Evolutionary conservation across 1,140 invertebrate species (phyloP).

Genomic region (Formica selysi): DNA sequence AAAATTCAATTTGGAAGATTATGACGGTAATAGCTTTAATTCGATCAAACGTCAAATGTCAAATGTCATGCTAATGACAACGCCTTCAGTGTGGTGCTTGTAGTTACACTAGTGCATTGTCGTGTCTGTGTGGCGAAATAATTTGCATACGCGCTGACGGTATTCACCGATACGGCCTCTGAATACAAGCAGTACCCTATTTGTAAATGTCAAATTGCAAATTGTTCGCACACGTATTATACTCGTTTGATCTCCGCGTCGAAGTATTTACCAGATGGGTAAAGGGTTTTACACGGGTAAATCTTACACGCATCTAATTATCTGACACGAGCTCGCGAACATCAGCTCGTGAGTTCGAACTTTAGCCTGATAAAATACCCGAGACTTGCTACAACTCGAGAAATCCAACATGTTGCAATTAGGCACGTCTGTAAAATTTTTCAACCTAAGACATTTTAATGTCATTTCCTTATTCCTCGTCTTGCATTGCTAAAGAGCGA

Average conservation of each 20-base stretch:
- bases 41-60: constrained; percentile 25
- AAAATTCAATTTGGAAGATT: neutral
- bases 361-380: constrained; percentile 36
- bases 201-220: constrained; percentile 81
- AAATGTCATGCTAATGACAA: constrained; percentile 14
- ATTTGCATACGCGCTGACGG: constrained; percentile 79
- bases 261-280: constrained; percentile 47
- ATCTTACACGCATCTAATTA: constrained; percentile 69
- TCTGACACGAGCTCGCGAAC: constrained; percentile 45
- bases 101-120: constrained; percentile 77
- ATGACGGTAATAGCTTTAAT: neutral
- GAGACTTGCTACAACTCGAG: neutral
- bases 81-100: constrained; percentile 71
- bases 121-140: constrained; percentile 76
- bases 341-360: constrained; percentile 45
- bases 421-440: constrained; percentile 4
- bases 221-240: constrained; percentile 70
- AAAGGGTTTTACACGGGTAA: constrained; percentile 22
- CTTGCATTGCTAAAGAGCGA: neutral
- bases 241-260: constrained; percentile 50
- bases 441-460: neutral
- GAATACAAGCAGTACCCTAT: constrained; percentile 78
- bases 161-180: constrained; percentile 71
- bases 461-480: constrained; percentile 10
- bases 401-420: constrained; percentile 19